Evolutionary conservation across 2,113 vertebrate species (phyloP).

Genomic region (Calyptomena viridis): DNA sequence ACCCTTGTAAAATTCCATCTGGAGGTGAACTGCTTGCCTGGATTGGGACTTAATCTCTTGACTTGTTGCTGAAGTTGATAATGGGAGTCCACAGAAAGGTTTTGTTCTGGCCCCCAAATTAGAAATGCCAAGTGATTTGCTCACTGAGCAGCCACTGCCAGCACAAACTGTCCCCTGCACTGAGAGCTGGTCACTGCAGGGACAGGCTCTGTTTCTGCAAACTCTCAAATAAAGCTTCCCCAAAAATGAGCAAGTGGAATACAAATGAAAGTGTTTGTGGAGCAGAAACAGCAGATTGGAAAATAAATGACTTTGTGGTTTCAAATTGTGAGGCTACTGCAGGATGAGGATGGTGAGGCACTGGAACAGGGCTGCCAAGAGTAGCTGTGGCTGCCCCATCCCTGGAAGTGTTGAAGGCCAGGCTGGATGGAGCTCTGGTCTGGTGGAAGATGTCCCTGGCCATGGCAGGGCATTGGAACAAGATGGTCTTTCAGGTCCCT

Average conservation of each 20-base stretch:
- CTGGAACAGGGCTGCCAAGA: background rate
- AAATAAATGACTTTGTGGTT: conserved; percentile 62
- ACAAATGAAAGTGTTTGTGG: background rate
- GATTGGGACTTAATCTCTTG: background rate
- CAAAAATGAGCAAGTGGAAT: background rate
- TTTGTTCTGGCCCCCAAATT: background rate
- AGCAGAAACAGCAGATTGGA: conserved; percentile 40
- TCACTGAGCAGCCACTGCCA: background rate
- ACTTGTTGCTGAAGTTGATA: background rate
- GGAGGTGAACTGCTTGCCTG: background rate
- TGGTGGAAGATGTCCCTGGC: background rate
- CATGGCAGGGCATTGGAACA: background rate
- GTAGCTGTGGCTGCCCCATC: background rate
- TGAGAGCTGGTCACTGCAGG: background rate
- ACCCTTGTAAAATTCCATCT: background rate
- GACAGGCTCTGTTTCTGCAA: background rate
- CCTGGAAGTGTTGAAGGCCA: background rate
- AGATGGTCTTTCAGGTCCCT: background rate
- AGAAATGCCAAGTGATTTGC: background rate
- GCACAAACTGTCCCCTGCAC: background rate
- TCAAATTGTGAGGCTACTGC: background rate
- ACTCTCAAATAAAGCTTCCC: background rate
- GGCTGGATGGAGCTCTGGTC: background rate
- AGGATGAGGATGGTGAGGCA: background rate
- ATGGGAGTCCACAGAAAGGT: background rate